Percentiles rank a stretch among this genome's conserved stretches.
Conservation (phyloP, 2,113 vertebrate species). For the Ctenomys sociabilis region DNA sequence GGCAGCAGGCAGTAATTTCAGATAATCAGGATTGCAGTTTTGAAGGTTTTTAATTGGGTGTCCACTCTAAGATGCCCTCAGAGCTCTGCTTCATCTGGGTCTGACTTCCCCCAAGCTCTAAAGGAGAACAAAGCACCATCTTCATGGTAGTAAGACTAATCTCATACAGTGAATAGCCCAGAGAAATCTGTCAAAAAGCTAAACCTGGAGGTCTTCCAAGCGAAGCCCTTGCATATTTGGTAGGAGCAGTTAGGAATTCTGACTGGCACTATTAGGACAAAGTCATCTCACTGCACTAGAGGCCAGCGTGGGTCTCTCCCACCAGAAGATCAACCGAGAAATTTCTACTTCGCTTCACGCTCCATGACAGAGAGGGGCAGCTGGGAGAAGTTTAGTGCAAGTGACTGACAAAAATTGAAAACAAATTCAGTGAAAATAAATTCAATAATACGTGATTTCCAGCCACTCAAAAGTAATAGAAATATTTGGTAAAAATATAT, state of each 20-base stretch:
- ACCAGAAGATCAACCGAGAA: slow-evolving; percentile 70
- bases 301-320: slow-evolving; percentile 63
- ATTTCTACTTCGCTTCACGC: slow-evolving; percentile 30
- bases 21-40: slow-evolving; percentile 73
- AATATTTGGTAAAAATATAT: slow-evolving; percentile 83
- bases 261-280: slow-evolving; percentile 84
- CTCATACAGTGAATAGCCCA: slow-evolving; percentile 84
- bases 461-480: slow-evolving; percentile 80
- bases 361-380: not conserved
- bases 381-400: slow-evolving; percentile 69
- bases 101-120: slow-evolving; percentile 82
- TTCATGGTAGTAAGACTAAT: slow-evolving; percentile 86
- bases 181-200: slow-evolving; percentile 86
- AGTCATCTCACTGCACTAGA: slow-evolving; percentile 75
- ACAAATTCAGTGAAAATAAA: slow-evolving; percentile 68
- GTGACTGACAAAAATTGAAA: slow-evolving; percentile 76
- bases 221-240: slow-evolving; percentile 83
- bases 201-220: slow-evolving; percentile 87
- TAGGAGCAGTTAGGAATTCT: slow-evolving; percentile 86
- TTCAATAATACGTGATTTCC: slow-evolving; percentile 79
- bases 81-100: slow-evolving; percentile 78
- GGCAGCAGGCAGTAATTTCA: slow-evolving; percentile 70
- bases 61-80: slow-evolving; percentile 77
- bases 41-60: slow-evolving; percentile 63
- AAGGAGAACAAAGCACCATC: slow-evolving; percentile 84